A percentile compares a stretch with the other conserved stretches of the same genome.
These are phyloP conservation scores for Lates japonicus DNA, from an alignment of 2,797 vertebrate genomes.

Conservation along the genomic window DNA sequence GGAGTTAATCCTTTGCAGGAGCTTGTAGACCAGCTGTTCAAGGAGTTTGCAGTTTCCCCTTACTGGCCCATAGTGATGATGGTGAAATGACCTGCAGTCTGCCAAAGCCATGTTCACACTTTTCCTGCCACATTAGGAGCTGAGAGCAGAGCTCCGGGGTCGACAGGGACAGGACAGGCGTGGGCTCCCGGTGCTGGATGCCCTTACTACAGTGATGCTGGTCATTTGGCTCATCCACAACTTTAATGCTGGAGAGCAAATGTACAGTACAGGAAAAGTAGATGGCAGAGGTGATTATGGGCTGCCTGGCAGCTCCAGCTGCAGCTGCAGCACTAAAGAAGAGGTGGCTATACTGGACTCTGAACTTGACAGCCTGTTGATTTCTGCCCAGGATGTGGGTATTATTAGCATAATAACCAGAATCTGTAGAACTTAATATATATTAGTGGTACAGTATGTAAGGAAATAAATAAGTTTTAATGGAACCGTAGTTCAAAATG, in stretches of 20 bases:
- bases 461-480: conserved; percentile 58
- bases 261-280: conserved; percentile 71
- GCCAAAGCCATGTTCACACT: conserved; percentile 78
- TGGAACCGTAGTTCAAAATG: conserved; percentile 55
- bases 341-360: conserved; percentile 72
- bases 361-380: conserved; percentile 46
- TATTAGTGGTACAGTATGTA: conserved; percentile 40
- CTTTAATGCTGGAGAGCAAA: conserved; percentile 58
- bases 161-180: conserved; percentile 66
- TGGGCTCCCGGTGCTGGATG: conserved; percentile 66
- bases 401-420: conserved; percentile 62
- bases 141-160: conserved; percentile 55
- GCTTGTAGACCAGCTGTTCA: conserved; percentile 57
- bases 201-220: conserved; percentile 63
- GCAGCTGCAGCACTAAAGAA: conserved; percentile 78
- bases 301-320: conserved; percentile 69
- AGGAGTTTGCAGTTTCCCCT: conserved; percentile 68
- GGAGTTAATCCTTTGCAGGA: conserved; percentile 57
- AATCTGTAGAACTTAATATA: conserved; percentile 43
- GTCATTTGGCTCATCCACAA: conserved; percentile 61
- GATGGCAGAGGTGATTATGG: conserved; percentile 76
- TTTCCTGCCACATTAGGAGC: conserved; percentile 73
- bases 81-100: conserved; percentile 43
- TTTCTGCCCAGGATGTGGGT: conserved; percentile 57
- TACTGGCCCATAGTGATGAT: conserved; percentile 62